A percentile compares a stretch with the other conserved stretches of the same genome.
Evolutionary conservation across 2,113 vertebrate species (phyloP).

Genomic region (Psilopsiagon aymara): DNA sequence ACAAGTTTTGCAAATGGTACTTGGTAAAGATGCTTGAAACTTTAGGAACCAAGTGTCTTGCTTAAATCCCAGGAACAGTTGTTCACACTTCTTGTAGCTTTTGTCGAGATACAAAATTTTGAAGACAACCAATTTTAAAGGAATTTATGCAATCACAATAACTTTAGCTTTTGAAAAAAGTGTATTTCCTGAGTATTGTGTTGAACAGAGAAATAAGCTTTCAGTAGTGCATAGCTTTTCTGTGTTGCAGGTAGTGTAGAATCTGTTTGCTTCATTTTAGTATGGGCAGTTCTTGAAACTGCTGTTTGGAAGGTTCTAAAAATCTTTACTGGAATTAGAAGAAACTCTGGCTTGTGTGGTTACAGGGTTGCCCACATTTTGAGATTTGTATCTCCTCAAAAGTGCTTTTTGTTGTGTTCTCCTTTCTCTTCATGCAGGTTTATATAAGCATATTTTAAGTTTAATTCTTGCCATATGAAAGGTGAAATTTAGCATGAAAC

Average conservation of each 20-base stretch:
- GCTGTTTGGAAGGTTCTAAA: background rate
- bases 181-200: background rate
- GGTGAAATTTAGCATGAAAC: background rate
- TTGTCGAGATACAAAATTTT: background rate
- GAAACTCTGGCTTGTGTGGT: background rate
- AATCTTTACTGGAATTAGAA: background rate
- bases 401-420: background rate
- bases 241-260: background rate
- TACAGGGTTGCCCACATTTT: background rate
- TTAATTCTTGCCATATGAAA: background rate
- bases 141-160: background rate
- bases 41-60: background rate
- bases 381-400: background rate
- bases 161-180: background rate
- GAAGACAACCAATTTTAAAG: background rate
- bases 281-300: background rate
- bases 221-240: background rate
- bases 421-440: background rate
- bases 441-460: background rate
- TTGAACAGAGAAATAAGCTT: background rate
- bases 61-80: background rate
- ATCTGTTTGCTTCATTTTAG: background rate
- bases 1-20: background rate
- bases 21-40: background rate
- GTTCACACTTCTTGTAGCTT: background rate